Base-by-base conservation (phyloP, 1,140 invertebrate genomes). In the Spodoptera litura region DNA sequence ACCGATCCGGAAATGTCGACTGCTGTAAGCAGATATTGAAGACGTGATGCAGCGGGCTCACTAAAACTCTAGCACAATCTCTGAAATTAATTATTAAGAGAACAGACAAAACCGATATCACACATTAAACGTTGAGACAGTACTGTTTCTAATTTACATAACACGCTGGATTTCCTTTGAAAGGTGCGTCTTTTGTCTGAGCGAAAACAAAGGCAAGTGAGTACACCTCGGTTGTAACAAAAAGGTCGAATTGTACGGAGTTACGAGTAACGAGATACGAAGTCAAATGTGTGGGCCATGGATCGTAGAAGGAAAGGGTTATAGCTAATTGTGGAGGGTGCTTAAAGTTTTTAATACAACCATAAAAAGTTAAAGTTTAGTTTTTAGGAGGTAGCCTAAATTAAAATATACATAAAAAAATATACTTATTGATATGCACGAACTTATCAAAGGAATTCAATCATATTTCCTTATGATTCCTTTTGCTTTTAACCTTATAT, bases 61-160 rank as follows among this genome's bases (percentile, higher is more conserved):
- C n/a, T n/a, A n/a, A n/a, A n/a, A n/a, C n/a, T n/a, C n/a, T n/a
- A n/a, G n/a, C n/a, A n/a, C n/a, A n/a, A n/a, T n/a, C n/a, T n/a
- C n/a, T n/a, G n/a, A n/a, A 64, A 49, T 64, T 64, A 64, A 64
- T 64, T 38, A 64, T 64, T 49, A 49, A n/a, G 4, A 10, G 11
- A 51, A n/a, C 20, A 68, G 27, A 20, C 20, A 52, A 44, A 68
- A 27, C 44, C 49, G 2, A 68, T 68, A 25, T 82, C 38, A 38
- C 70, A 52, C 61, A 53, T 27, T 12, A 80, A 72, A 81, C 75
- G 80, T 75, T 64, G 52, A 85, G 84, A 85, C 81, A 85, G 83
- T 83, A 85, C 85, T 87, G 85, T 87, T 90, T 87, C 87, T 90
- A 89, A 92, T 92, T 92, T 92, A 88, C 89, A 92, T 92, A 91